Percentiles rank a stretch among this genome's conserved stretches.
Conservation (phyloP, 2,888 invertebrate genomes). For the Troides oblongomaculatus region DNA sequence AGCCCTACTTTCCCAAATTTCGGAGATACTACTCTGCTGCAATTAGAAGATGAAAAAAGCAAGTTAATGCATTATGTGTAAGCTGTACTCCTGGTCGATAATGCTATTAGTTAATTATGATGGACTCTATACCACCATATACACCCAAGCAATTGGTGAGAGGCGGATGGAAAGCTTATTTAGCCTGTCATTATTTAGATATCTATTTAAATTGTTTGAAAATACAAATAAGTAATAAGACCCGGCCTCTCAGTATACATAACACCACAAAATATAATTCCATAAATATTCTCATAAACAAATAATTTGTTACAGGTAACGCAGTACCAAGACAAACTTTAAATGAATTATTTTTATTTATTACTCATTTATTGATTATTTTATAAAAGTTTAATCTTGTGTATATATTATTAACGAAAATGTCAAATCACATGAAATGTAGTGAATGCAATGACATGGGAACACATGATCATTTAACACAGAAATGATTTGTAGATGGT, state of each 20-base stretch:
- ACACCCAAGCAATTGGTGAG: too few relatives aligned
- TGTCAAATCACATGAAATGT: too few relatives aligned
- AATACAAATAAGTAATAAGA: background rate
- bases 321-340: slow-evolving; percentile 11
- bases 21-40: slow-evolving; percentile 22
- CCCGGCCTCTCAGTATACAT: background rate
- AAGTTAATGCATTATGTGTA: slow-evolving; percentile 3
- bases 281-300: background rate
- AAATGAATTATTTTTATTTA: slow-evolving; percentile 13
- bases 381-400: background rate
- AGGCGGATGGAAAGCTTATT: too few relatives aligned
- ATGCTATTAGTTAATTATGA: background rate
- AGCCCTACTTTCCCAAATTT: slow-evolving; percentile 19
- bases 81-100: background rate
- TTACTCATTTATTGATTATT: slow-evolving; percentile 4
- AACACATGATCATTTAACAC: too few relatives aligned
- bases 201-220: background rate
- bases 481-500: too few relatives aligned
- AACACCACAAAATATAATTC: background rate
- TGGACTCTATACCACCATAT: background rate
- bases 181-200: too few relatives aligned
- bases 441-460: too few relatives aligned
- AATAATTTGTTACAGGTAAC: slow-evolving; percentile 32
- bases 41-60: slow-evolving; percentile 22
- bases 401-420: too few relatives aligned